Conservation (phyloP, 1,140 invertebrate genomes). For the Condylostylus longicornis region DNA sequence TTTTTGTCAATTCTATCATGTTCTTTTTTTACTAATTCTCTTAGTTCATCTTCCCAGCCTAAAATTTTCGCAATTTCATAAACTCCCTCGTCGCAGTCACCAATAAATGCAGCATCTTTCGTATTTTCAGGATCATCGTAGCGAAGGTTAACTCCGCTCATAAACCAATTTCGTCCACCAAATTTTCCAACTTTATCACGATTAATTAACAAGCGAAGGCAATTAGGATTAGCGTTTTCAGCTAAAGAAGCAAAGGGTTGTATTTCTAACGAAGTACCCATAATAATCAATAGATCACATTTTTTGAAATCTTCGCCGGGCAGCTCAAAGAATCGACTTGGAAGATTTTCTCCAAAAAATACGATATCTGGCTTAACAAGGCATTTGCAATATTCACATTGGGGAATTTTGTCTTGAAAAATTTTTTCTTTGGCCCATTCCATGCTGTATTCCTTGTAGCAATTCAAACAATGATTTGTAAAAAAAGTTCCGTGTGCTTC, state of each 20-base stretch:
- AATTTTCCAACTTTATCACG: slow-evolving; percentile 54
- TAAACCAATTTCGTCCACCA: slow-evolving; percentile 30
- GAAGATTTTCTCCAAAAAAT: slow-evolving; percentile 84
- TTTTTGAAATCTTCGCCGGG: slow-evolving; percentile 59
- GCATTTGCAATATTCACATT: slow-evolving; percentile 50
- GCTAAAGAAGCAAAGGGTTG: slow-evolving; percentile 89
- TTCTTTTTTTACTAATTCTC: slow-evolving; percentile 39
- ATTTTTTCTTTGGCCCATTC: slow-evolving; percentile 65
- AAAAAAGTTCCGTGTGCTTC: slow-evolving; percentile 91
- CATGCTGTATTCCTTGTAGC: slow-evolving; percentile 54
- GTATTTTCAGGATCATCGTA: slow-evolving; percentile 48
- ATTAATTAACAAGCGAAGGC: slow-evolving; percentile 73
- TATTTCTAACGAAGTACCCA: slow-evolving; percentile 89
- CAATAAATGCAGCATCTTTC: slow-evolving; percentile 73
- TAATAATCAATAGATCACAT: slow-evolving; percentile 85
- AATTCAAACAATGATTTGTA: slow-evolving; percentile 72
- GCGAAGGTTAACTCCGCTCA: slow-evolving; percentile 40
- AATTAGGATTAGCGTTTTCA: slow-evolving; percentile 47
- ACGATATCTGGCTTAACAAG: slow-evolving; percentile 89
- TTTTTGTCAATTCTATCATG: too few species aligned
- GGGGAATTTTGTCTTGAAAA: slow-evolving; percentile 54
- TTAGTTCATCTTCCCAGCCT: slow-evolving; percentile 62
- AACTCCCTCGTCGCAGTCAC: slow-evolving; percentile 80
- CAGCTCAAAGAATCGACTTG: slow-evolving; percentile 52
- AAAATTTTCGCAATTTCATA: slow-evolving; percentile 59